Evolutionary conservation across 2,797 vertebrate genomes (phyloP), one percentile per base, ranked within the genome.

Genomic region (Darevskia mixta): DNA sequence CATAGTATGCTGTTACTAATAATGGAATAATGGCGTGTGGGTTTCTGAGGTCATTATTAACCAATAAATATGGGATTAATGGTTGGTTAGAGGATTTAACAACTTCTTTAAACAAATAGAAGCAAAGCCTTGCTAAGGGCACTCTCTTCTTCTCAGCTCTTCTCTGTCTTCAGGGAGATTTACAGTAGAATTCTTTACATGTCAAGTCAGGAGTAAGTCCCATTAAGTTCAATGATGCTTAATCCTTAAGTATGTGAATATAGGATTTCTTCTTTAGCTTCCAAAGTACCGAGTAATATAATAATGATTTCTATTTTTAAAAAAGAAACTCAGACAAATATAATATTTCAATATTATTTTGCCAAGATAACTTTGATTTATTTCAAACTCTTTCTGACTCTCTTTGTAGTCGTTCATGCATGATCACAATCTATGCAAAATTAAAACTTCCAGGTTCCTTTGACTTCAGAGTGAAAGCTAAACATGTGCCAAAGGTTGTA

Each of bases 61-160:
- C 83, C 75, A 87, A 66, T 72, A 89, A 87, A n/a, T 81, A 49
- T 15, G 73, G 58, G 41, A 85, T 81, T 93, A 89, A 71, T 89
- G 79, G 75, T 79, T 85, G 83, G 67, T 73, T 92, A 83, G 85
- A 88, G 45, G 13, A 15, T 76, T n/a, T 87, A 83, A 86, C 79
- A 83, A 32, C 25, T 72, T 45, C 35, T 83, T 88, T 78, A 69
- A 66, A 79, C 55, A 91, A 92, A 93, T 38, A 76, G 87, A 0
- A 0, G 29, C 69, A 29, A 9, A 87, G 69, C 83, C 18, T 13
- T 77, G 45, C 72, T 85, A 82, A 87, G 18, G 1, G 43, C 73
- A 88, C n/a, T 86, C 13, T 78, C 86, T 79, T 27, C 79, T 86
- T 83, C 32, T 11, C 11, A 35, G 15, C 35, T 45, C 18, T 82